Base-by-base conservation (phyloP, 2,113 vertebrate genomes). In the Panthera leo region DNA sequence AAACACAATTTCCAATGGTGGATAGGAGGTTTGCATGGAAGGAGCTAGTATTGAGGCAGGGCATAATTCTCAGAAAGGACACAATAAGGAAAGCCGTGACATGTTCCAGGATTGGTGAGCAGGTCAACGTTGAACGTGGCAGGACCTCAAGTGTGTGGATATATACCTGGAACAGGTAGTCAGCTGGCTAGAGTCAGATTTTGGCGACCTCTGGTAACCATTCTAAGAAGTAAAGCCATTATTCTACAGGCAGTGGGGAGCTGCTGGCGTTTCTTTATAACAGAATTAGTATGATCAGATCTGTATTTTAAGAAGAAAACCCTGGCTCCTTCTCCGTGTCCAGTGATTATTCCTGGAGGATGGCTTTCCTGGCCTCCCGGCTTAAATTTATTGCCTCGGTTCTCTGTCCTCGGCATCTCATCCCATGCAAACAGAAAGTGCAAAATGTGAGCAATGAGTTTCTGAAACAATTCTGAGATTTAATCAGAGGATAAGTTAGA, bases 221-320 rank as follows among this genome's bases (percentile, higher is more conserved):
- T 42, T 89, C 51, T 83, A 71, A 86, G 29, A 89, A 80, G 34
- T 31, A 53, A 88, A 94, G 45, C 4, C 48, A 67, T 67, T 85
- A 83, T 63, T 67, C 48, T 11, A 0, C 11, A 36, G 42, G 55
- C 13, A 53, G 11, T 5, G 23, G 14, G 42, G 25, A 75, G 36
- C 16, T 36, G 27, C 19, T 71, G 9, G 5, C 36, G 9, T n/a
- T 91, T 92, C 75, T 76, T 63, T 67, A 36, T 67, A 85, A 53
- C 1, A 91, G 86, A 23, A 71, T 93, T 71, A 76, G 51, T 27
- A 34, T 25, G 67, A 39, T 39, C 21, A 48, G 8, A 80, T 31
- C 27, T 91, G 21, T 29, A 61, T 51, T 91, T 96, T 70, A 83
- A 53, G 89, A 82, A 34, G n/a, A 65, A 71, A 89, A 71, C 15